Evolutionary conservation across 2,113 vertebrate species (phyloP).

Genomic region (Mormyrus lacerda): DNA sequence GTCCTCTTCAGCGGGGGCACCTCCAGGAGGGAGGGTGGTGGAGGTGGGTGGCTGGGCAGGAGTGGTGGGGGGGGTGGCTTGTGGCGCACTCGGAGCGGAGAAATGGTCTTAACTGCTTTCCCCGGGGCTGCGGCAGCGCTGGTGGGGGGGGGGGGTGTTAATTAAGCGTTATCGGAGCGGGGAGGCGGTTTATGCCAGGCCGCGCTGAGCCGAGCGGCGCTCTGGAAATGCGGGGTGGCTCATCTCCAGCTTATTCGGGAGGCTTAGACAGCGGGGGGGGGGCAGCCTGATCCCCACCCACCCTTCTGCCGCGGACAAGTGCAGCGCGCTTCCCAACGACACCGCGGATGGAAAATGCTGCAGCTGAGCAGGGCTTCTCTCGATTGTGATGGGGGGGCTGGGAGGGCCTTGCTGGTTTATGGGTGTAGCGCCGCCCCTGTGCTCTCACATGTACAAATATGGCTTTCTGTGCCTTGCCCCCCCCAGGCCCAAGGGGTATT

Average conservation of each 20-base stretch:
- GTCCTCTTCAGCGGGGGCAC: not conserved
- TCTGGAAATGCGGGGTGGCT: not conserved
- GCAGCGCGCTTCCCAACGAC: not conserved
- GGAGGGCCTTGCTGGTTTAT: not conserved
- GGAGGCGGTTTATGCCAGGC: conserved; percentile 19
- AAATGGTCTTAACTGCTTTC: conserved; percentile 17
- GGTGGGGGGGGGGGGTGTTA: conserved; percentile 8
- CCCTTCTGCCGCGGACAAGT: not conserved
- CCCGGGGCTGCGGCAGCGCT: not conserved
- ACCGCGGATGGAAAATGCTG: not conserved
- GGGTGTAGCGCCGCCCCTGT: not conserved
- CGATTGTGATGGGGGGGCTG: not conserved
- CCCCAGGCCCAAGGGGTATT: not conserved
- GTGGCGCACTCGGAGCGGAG: not conserved
- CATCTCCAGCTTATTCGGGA: not conserved
- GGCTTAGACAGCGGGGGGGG: not conserved
- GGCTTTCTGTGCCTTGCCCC: not conserved
- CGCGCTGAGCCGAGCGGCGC: conserved; percentile 24
- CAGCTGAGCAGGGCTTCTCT: not conserved
- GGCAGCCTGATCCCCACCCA: not conserved
- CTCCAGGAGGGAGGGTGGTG: not conserved
- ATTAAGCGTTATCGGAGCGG: conserved; percentile 13
- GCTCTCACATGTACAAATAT: not conserved
- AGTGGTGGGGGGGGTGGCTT: not conserved
- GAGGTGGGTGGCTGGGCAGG: not conserved